These are phyloP conservation scores for Danaus plexippus DNA, from an alignment of 1,140 invertebrate genomes.

Conservation along the genomic window DNA sequence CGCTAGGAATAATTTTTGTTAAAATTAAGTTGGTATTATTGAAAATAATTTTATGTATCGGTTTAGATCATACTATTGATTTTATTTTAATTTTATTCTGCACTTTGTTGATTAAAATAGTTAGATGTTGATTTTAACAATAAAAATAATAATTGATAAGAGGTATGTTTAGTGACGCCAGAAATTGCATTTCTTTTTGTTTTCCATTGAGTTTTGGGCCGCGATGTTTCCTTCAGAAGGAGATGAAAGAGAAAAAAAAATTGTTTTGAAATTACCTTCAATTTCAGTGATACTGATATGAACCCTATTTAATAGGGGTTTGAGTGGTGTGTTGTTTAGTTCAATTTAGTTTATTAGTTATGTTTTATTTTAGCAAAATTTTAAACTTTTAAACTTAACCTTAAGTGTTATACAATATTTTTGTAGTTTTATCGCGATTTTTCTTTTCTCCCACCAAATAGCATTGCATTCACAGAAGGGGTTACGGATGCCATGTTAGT, in stretches of 20 bases:
- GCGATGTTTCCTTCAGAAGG: conserved; percentile 54
- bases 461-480: conserved; percentile 44
- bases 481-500: conserved; percentile 56
- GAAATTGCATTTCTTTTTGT: conserved; percentile 67
- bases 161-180: conserved; percentile 55
- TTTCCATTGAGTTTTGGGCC: conserved; percentile 44
- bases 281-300: conserved; percentile 64
- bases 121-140: conserved; percentile 65
- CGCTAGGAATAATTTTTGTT: conserved; percentile 68
- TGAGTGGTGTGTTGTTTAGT: conserved; percentile 68
- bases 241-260: conserved; percentile 32
- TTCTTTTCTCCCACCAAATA: conserved; percentile 68
- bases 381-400: conserved; percentile 54
- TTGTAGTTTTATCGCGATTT: conserved; percentile 61
- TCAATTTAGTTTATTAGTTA: conserved; percentile 73
- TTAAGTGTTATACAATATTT: conserved; percentile 71
- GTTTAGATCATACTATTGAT: conserved; percentile 70
- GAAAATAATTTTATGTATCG: conserved; percentile 70
- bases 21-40: conserved; percentile 71
- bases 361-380: conserved; percentile 72
- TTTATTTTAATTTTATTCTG: conserved; percentile 71
- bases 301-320: conserved; percentile 63
- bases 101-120: conserved; percentile 66
- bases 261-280: conserved; percentile 58
- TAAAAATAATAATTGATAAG: conserved; percentile 49